A percentile compares a stretch with the other conserved stretches of the same genome.
Conservation (phyloP, 2,113 vertebrate species). For the Paradoxurus hermaphroditus region DNA sequence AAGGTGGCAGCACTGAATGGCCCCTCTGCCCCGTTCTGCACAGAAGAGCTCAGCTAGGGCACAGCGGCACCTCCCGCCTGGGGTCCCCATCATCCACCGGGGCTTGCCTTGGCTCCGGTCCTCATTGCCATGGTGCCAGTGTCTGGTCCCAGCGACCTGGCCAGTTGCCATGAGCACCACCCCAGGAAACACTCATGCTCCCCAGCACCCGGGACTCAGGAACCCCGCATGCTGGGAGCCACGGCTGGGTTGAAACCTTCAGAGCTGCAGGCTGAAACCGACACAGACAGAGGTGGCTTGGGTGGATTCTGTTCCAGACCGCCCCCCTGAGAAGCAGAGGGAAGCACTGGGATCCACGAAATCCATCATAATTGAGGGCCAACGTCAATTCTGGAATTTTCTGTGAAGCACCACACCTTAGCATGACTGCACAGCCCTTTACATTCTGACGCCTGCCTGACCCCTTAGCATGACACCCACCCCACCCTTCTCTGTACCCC, state of each 20-base stretch:
- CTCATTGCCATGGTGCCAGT: neutral
- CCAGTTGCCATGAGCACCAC: neutral
- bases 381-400: neutral
- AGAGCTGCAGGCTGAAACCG: neutral
- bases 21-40: neutral
- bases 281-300: neutral
- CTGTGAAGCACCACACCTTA: neutral
- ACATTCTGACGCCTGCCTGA: fast-evolving
- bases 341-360: neutral
- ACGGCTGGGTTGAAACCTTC: neutral
- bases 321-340: neutral
- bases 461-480: neutral
- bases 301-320: neutral
- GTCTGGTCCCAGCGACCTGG: neutral
- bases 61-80: no score
- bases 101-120: neutral
- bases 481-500: neutral
- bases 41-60: neutral
- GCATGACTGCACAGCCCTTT: neutral
- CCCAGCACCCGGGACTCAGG: neutral
- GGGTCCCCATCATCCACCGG: neutral
- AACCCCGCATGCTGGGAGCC: neutral
- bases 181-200: neutral
- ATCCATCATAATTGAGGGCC: neutral
- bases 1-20: neutral